These are phyloP conservation scores for Drosophila takahashii DNA, from an alignment of 1,140 invertebrate genomes.

Conservation along the genomic window DNA sequence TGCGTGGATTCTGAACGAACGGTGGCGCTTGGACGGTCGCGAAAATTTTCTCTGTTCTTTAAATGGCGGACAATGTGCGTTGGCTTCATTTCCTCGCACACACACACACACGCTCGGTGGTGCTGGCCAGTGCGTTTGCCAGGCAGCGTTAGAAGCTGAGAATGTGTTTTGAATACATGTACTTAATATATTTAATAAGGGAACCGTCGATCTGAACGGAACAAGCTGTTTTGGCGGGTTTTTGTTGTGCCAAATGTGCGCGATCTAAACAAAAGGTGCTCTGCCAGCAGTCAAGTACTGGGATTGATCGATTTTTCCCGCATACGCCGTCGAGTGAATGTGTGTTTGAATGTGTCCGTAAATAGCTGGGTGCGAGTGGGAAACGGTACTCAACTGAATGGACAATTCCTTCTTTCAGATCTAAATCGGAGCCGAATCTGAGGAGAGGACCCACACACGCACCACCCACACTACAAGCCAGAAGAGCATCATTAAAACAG, in stretches of 20 bases:
- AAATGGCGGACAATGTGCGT: slow-evolving; percentile 83
- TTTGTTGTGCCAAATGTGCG: neutral
- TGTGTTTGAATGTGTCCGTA: slow-evolving; percentile 32
- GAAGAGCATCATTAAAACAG: slow-evolving; percentile 8
- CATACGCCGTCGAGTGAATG: slow-evolving; percentile 26
- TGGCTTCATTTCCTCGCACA: slow-evolving; percentile 63
- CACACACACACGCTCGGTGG: slow-evolving; percentile 19
- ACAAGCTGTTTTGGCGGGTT: slow-evolving; percentile 33
- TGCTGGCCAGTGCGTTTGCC: slow-evolving; percentile 20
- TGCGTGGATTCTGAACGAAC: slow-evolving; percentile 21
- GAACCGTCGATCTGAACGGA: slow-evolving; percentile 9
- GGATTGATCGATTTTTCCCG: slow-evolving; percentile 52
- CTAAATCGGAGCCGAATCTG: slow-evolving; percentile 22
- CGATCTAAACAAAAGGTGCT: neutral
- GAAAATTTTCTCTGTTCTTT: slow-evolving; percentile 68
- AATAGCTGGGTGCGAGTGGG: slow-evolving; percentile 19
- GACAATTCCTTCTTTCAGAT: slow-evolving; percentile 23
- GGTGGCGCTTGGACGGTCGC: slow-evolving; percentile 4
- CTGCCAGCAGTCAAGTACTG: slow-evolving; percentile 5
- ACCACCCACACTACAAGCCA: slow-evolving; percentile 1
- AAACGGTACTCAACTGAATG: slow-evolving; percentile 7
- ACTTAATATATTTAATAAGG: slow-evolving; percentile 28
- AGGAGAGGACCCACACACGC: slow-evolving; percentile 9
- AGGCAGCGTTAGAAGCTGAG: neutral
- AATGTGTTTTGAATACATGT: slow-evolving; percentile 15